A percentile compares a stretch with the other conserved stretches of the same genome.
Evolutionary conservation across 2,113 vertebrate species (phyloP).

Genomic region (rabbit (Oryctolagus cuniculus)): mOryCun1.1 NC_091435.1:37220501-37221000

Average conservation of each 20-base stretch:
- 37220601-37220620: background rate
- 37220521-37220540: background rate
- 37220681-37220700: background rate
- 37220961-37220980: too few species aligned
- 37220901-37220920: background rate
- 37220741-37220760: background rate
- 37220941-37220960: too few species aligned
- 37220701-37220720: background rate
- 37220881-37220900: background rate
- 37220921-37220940: too few species aligned
- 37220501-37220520: background rate
- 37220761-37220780: background rate
- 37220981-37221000: too few species aligned
- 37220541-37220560: background rate
- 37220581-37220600: background rate
- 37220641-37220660: background rate
- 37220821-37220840: constrained; percentile 11
- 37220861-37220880: background rate
- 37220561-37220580: background rate
- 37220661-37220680: background rate
- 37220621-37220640: background rate
- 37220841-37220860: background rate
- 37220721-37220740: background rate
- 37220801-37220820: background rate
- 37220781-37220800: background rate